Evolutionary conservation across 2,888 invertebrate genomes (phyloP), one percentile per base, ranked within the genome.

Genomic region (Conops quadrifasciatus): DNA sequence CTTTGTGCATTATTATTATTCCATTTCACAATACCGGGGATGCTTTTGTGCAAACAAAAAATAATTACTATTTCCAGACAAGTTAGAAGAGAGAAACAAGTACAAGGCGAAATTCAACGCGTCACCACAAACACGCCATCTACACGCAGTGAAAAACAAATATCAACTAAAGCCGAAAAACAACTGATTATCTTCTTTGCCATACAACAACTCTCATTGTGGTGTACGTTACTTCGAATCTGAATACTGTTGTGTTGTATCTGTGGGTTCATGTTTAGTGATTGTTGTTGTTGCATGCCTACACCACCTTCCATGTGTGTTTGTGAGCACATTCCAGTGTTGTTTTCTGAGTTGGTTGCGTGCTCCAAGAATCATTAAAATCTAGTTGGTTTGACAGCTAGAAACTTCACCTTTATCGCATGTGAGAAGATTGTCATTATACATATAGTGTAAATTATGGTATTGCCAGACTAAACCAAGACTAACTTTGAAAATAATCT

Each of bases 131-230:
- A 69, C 47, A 68, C 70, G 67, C 59, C 67, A 73, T 51, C 73
- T 53, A 68, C 59, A 74, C 76, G 67, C 70, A 59, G 70, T 72
- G 72, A 71, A 67, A 70, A 73, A 74, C 74, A 58, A 71, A 72
- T 69, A 75, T 71, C 72, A 72, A 76, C 75, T 77, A 70, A 77
- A 74, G 47, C 24, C 24, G 58, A 24, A 64, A 62, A 51, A 67
- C 36, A 36, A 59, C 19, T 47, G 13, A 51, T 51, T 51, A 21
- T 62, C 21, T n/a, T 16, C 19, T 24, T 19, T 47, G 15, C 15
- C 15, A 24, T 15, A 53, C 69, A 69, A 51, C 70, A 53, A 56
- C 60, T 45, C 47, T 2, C n/a, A 43, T 5, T 36, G 16, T 45
- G 2, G 47, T 49, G 30, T 49, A 49, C 36, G 26, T n/a, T 65